Evolutionary conservation across 2,888 invertebrate genomes (phyloP).

Genomic region (Apamea sordens): DNA sequence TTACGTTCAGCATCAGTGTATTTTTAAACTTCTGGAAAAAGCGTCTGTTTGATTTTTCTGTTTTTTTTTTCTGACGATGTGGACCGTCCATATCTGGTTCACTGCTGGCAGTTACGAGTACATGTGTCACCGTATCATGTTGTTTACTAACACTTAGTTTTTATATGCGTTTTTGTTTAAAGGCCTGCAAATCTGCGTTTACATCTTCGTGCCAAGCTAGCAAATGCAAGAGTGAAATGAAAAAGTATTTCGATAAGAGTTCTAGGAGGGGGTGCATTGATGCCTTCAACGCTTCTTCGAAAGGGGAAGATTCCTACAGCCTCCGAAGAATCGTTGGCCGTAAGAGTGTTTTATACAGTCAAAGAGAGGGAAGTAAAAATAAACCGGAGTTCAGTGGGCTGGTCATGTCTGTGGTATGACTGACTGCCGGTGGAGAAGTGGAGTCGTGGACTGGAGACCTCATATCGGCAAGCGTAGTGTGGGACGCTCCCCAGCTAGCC

Average conservation of each 20-base stretch:
- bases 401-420: too few species aligned
- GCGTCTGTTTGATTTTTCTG: too few species aligned
- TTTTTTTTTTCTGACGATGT: neutral
- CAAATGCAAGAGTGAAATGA: constrained; percentile 68
- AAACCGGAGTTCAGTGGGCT: too few species aligned
- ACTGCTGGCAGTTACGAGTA: neutral
- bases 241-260: constrained; percentile 57
- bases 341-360: neutral
- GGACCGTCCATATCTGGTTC: neutral
- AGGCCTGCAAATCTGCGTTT: constrained; percentile 72
- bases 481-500: too few species aligned
- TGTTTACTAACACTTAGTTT: neutral
- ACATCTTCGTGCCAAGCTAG: constrained; percentile 63
- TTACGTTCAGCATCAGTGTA: neutral
- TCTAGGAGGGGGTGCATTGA: constrained; percentile 70
- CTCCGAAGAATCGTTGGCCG: neutral
- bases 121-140: neutral
- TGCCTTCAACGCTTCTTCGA: constrained; percentile 54
- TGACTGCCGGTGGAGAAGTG: too few species aligned
- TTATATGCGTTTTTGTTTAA: constrained; percentile 21
- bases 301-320: neutral
- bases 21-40: neutral
- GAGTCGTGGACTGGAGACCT: too few species aligned
- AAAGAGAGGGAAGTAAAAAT: neutral
- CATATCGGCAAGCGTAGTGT: too few species aligned